Evolutionary conservation across 1,140 invertebrate species (phyloP).

Genomic region (Drosophila tristis): DNA sequence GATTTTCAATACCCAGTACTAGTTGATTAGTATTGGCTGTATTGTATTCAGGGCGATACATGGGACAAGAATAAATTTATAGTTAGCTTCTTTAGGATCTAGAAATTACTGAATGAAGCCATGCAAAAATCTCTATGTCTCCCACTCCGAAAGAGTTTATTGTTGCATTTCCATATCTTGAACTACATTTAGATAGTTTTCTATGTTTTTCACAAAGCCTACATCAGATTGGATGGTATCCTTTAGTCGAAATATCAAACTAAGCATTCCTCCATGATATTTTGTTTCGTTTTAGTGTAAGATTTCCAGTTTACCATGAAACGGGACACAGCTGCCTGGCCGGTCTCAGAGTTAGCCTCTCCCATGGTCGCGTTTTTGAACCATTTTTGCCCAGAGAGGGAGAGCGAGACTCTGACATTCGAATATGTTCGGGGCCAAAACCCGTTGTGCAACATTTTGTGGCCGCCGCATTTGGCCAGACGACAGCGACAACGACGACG

Average conservation of each 20-base stretch:
- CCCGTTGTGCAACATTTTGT: constrained; percentile 60
- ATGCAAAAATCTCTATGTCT: too few relatives aligned
- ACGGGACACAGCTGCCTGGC: constrained; percentile 55
- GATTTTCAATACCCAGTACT: not conserved
- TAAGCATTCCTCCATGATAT: not conserved
- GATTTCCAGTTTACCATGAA: constrained; percentile 71
- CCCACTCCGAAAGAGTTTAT: too few relatives aligned
- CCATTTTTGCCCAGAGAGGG: constrained; percentile 51
- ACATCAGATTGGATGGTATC: too few relatives aligned
- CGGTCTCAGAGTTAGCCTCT: constrained; percentile 11
- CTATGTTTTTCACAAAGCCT: too few relatives aligned
- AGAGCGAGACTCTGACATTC: constrained; percentile 7
- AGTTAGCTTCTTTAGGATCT: too few relatives aligned
- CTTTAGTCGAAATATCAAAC: not conserved
- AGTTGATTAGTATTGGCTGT: too few relatives aligned
- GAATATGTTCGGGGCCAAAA: constrained; percentile 22
- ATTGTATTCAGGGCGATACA: too few relatives aligned
- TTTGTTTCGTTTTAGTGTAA: constrained; percentile 25
- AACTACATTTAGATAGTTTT: too few relatives aligned
- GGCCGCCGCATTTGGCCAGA: constrained; percentile 57
- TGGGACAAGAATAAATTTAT: too few relatives aligned
- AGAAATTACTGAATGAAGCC: too few relatives aligned
- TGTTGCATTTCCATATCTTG: too few relatives aligned
- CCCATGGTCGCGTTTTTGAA: constrained; percentile 58
- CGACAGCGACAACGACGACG: constrained; percentile 3